Evolutionary conservation across 1,140 invertebrate species (phyloP).

Genomic region (Danaus plexippus): DNA sequence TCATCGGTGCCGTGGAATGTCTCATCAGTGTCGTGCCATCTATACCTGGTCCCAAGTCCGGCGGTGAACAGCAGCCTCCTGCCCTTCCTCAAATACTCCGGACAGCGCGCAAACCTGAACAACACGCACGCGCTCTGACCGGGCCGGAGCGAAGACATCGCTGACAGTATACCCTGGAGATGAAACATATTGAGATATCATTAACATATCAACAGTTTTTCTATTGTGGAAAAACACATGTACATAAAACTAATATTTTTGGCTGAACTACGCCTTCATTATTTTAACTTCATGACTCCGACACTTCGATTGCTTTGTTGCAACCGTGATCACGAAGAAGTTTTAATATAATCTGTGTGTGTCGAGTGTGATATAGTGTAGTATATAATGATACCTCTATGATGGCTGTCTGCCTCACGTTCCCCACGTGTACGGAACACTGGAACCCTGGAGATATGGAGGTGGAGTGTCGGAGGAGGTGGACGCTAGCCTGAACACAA

Average conservation of each 20-base stretch:
- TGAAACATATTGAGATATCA: constrained; percentile 4
- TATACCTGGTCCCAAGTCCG: constrained; percentile 75
- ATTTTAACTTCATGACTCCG: constrained; percentile 6
- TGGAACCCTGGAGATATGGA: constrained; percentile 92
- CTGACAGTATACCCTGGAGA: constrained; percentile 53
- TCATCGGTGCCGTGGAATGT: background rate
- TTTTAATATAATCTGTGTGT: no score
- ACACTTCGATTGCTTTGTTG: no score
- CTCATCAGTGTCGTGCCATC: constrained; percentile 7
- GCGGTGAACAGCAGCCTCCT: constrained; percentile 90
- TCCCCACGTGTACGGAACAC: constrained; percentile 94
- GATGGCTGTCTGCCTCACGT: constrained; percentile 94
- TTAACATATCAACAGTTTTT: no score
- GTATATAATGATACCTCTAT: constrained; percentile 71
- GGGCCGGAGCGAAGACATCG: constrained; percentile 71
- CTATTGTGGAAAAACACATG: no score
- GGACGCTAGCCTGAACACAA: constrained; percentile 82
- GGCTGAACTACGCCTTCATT: constrained; percentile 2
- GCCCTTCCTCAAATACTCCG: constrained; percentile 93
- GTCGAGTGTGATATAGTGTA: no score
- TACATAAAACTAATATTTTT: constrained; percentile 5
- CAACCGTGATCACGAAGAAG: no score
- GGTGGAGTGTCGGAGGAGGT: constrained; percentile 87
- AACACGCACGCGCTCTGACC: constrained; percentile 89
- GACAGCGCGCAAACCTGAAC: constrained; percentile 90